Evolutionary conservation across 2,113 vertebrate species (phyloP).

Genomic region (Ardeotis arabs): DNA sequence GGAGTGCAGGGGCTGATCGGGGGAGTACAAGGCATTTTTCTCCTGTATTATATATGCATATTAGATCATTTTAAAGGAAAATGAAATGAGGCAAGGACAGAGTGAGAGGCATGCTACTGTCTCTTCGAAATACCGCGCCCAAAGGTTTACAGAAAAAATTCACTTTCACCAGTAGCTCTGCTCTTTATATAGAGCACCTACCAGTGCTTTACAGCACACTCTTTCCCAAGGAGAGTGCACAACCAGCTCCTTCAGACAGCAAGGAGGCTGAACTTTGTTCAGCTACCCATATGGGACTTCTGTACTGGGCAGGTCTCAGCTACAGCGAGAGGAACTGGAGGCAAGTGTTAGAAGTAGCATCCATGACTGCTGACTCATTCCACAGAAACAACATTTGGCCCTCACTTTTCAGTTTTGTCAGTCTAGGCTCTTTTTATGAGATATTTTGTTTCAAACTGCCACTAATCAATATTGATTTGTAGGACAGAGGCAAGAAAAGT

Average conservation of each 20-base stretch:
- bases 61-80: conserved; percentile 11
- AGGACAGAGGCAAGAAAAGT: neutral
- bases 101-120: neutral
- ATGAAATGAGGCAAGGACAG: neutral
- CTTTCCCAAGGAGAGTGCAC: neutral
- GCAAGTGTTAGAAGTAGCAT: neutral
- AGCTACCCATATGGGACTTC: neutral
- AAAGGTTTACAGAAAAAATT: neutral
- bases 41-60: neutral
- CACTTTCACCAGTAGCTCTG: neutral
- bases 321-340: neutral
- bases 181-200: neutral
- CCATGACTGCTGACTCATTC: neutral
- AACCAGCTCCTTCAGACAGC: neutral
- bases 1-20: neutral
- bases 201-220: neutral
- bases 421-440: neutral
- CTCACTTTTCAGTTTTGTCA: neutral
- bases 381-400: neutral
- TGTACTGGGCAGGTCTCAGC: neutral
- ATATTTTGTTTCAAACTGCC: neutral
- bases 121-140: neutral
- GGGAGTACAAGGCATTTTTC: conserved; percentile 18
- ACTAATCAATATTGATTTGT: neutral
- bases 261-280: neutral